Percentiles rank a stretch among this genome's conserved stretches.
phyloP scores from a whole-genome alignment of 2,797 vertebrate species.

The Alauda arvensis region DNA sequence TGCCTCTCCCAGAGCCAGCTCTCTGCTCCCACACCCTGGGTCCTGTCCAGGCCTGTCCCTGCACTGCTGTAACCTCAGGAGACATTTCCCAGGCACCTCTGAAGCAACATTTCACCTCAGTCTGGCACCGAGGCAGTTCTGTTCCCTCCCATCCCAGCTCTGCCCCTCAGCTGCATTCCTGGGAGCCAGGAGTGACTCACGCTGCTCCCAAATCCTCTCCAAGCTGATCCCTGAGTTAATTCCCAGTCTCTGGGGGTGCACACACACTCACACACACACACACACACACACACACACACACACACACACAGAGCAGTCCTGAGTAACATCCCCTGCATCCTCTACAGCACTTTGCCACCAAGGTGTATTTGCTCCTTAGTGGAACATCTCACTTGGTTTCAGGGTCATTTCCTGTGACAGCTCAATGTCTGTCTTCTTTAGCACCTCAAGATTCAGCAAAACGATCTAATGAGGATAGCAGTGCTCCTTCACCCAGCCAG shows the following conservation, averaged over 20 bases:
- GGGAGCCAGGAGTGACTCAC: not conserved
- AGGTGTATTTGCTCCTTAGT: constrained; percentile 6
- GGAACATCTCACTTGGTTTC: constrained; percentile 36
- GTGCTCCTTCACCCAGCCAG: constrained; percentile 37
- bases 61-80: accelerated
- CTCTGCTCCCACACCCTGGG: accelerated
- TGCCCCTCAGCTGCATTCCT: not conserved
- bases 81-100: not conserved
- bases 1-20: not conserved
- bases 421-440: constrained; percentile 28
- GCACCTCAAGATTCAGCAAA: constrained; percentile 39
- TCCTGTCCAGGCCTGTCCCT: not conserved
- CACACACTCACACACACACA: not conserved
- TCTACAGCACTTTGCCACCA: not conserved
- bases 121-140: not conserved
- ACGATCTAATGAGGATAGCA: constrained; percentile 22
- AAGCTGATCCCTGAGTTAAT: not conserved
- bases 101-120: not conserved
- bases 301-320: not conserved
- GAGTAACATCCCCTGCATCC: not conserved
- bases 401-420: constrained; percentile 24
- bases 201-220: not conserved
- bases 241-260: not conserved
- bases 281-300: not conserved
- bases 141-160: not conserved